A percentile compares a stretch with the other conserved stretches of the same genome.
phyloP scores from a whole-genome alignment of 2,888 invertebrate genomes.

The Phalera bucephala region DNA sequence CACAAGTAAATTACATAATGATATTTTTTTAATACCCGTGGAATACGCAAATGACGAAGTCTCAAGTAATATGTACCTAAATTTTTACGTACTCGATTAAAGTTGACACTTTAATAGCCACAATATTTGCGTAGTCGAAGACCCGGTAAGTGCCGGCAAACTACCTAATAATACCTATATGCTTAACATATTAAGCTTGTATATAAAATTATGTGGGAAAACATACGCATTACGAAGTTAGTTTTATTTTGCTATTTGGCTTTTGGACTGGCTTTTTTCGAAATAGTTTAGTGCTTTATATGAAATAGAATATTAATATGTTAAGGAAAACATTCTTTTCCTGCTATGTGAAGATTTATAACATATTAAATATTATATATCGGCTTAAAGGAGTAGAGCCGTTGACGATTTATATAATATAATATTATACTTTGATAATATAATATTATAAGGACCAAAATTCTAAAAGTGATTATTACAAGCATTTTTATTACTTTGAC shows the following conservation, averaged over 20 bases:
- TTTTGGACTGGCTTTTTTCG: conserved; percentile 74
- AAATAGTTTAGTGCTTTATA: conserved; percentile 62
- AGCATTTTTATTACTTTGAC: conserved; percentile 52
- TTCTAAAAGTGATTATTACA: conserved; percentile 52
- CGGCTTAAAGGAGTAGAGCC: conserved; percentile 18
- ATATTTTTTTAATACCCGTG: too few species aligned
- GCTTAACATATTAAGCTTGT: conserved; percentile 56
- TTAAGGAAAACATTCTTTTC: conserved; percentile 43
- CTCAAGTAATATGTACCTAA: background rate
- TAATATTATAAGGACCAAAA: conserved; percentile 46
- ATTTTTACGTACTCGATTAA: too few species aligned
- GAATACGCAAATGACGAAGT: conserved; percentile 1
- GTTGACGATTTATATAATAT: conserved; percentile 23
- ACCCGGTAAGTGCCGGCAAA: background rate
- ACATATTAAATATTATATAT: conserved; percentile 19
- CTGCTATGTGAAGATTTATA: conserved; percentile 37
- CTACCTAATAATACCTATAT: conserved; percentile 32
- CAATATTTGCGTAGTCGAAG: too few species aligned
- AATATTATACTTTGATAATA: conserved; percentile 18
- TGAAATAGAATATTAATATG: conserved; percentile 45
- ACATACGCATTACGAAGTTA: conserved; percentile 80
- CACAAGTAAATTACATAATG: too few species aligned
- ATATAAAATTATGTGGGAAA: conserved; percentile 79
- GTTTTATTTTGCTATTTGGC: conserved; percentile 72
- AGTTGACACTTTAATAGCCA: too few species aligned